Conservation (phyloP, 2,113 vertebrate genomes). For the Ellobius talpinus region DNA sequence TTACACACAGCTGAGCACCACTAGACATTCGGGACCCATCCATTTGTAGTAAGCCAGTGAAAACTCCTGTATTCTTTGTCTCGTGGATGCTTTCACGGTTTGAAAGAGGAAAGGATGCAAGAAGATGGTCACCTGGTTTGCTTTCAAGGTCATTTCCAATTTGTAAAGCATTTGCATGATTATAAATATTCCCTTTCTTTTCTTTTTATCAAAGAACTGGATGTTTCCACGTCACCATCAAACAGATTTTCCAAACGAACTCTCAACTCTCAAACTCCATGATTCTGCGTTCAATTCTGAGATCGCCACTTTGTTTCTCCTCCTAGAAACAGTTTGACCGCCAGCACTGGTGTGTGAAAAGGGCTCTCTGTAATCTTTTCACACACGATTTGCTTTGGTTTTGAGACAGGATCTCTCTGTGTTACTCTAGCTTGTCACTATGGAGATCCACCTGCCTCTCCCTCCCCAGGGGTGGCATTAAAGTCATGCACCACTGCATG, state of each 20-base stretch:
- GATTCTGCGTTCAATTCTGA: background rate
- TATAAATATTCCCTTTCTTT: background rate
- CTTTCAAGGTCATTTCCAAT: constrained; percentile 23
- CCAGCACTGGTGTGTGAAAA: background rate
- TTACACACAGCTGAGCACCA: background rate
- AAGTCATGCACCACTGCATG: background rate
- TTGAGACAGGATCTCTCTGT: background rate
- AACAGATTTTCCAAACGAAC: background rate
- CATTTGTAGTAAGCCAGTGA: background rate
- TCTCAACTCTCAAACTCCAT: background rate
- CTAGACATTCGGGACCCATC: background rate
- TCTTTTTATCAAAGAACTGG: constrained; percentile 6
- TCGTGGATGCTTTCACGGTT: background rate
- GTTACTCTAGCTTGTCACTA: background rate
- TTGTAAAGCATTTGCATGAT: constrained; percentile 16
- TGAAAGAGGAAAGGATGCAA: background rate
- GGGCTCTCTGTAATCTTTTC: background rate
- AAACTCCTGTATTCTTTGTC: background rate
- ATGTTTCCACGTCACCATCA: background rate
- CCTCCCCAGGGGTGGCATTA: background rate
- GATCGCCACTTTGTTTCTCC: background rate
- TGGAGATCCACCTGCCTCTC: background rate
- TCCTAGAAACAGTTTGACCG: background rate
- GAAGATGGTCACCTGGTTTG: background rate
- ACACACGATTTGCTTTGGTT: background rate